Evolutionary conservation across 2,888 invertebrate species (phyloP), one percentile per base, ranked within the genome.

Genomic region (Apoda limacodes): DNA sequence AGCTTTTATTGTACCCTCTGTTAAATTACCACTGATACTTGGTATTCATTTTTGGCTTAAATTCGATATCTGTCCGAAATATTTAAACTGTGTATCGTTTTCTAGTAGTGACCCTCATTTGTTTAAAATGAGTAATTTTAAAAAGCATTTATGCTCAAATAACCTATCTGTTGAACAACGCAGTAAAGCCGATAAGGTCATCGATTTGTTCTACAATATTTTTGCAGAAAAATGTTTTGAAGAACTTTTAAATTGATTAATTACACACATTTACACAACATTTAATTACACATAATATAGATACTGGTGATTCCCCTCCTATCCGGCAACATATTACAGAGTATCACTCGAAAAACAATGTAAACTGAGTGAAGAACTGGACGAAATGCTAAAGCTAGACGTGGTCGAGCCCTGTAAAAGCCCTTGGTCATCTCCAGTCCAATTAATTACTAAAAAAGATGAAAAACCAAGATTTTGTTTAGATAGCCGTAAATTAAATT

Each of bases 391-490:
- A 1, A 17, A 22, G 3, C 13, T 30, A 0, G 46, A 40, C 9
- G 43, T 50, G 0, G 23, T 50, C 5, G 44, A 44, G 9, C 40
- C 42, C 2, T 39, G 45, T 12, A 48, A 48, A 22, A 50, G 50
- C 13, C 34, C 45, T 0, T 51, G 51, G 53, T 46, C 42, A 1
- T 43, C 40, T 5, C 47, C 45, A 1, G 42, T 48, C 3, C 24
- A 47, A 12, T 2, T 46, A 1, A 31, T 28, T 0, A 25, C 28
- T 1, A 52, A 48, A 32, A 50, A 46, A 22, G 22, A 46, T 13
- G 52, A 49, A 3, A 15, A 45, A 15, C 34, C 25, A 1, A 20
- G 47, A 3, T 43, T 51, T 13, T 51, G 51, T 20, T 25, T 49
- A 0, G 51, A 51, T 10, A 46, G 45, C 12, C 12, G 48, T 1